These are phyloP conservation scores for Perithous albicinctus DNA, from an alignment of 2,888 invertebrate genomes.

Conservation along the genomic window DNA sequence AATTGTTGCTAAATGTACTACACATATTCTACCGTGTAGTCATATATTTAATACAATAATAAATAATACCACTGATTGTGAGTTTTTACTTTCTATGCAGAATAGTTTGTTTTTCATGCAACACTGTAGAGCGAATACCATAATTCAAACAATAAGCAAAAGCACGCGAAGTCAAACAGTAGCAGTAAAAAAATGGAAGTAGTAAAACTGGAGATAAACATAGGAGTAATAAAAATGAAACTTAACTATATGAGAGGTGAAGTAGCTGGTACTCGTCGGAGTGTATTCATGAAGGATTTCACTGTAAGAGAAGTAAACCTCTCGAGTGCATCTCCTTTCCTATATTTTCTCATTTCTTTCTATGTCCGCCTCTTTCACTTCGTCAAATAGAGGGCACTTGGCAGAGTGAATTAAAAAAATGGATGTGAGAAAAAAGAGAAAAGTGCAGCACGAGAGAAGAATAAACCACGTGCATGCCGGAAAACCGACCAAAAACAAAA, in stretches of 20 bases:
- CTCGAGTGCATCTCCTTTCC: conserved; percentile 52
- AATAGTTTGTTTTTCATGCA: background rate
- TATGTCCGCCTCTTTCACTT: conserved; percentile 31
- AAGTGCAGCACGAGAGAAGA: conserved; percentile 9
- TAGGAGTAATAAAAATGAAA: background rate
- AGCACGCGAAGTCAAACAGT: background rate
- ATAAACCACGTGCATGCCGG: conserved; percentile 26
- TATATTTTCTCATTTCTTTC: conserved; percentile 39
- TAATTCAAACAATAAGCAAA: background rate
- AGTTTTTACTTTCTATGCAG: background rate
- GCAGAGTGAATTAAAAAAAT: conserved; percentile 57
- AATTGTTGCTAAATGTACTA: too few relatives aligned
- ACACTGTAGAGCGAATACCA: background rate
- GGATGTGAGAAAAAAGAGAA: conserved; percentile 5
- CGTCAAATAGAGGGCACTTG: conserved; percentile 50
- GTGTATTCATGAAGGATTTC: conserved; percentile 20
- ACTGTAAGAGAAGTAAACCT: conserved; percentile 33
- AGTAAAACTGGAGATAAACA: background rate
- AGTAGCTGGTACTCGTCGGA: background rate
- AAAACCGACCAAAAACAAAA: background rate
- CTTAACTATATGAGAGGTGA: background rate
- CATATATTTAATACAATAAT: background rate
- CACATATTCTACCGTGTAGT: background rate
- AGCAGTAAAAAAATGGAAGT: background rate
- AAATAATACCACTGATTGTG: background rate